A percentile compares a stretch with the other conserved stretches of the same genome.
Evolutionary conservation across 2,797 vertebrate genomes (phyloP).

Genomic region (Gymnopithys bicolor): DNA sequence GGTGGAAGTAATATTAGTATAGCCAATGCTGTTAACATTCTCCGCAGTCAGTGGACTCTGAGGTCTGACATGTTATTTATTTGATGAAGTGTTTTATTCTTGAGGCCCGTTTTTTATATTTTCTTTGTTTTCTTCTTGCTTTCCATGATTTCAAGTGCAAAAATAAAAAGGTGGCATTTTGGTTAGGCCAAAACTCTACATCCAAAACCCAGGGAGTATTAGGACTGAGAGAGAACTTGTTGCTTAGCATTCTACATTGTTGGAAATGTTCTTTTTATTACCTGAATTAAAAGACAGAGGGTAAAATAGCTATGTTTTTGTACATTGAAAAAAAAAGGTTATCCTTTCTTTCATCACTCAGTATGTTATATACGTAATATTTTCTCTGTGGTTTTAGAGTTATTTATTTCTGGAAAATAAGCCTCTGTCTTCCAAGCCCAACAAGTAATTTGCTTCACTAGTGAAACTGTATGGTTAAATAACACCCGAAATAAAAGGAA

Average conservation of each 20-base stretch:
- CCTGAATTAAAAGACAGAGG: background rate
- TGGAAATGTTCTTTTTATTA: background rate
- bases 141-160: conserved; percentile 1
- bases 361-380: background rate
- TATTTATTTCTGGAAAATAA: background rate
- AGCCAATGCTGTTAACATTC: conserved; percentile 49
- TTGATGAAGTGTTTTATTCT: conserved; percentile 70
- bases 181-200: background rate
- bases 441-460: background rate
- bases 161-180: conserved; percentile 8
- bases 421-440: background rate
- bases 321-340: background rate
- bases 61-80: conserved; percentile 67
- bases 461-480: background rate
- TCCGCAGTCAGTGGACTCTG: conserved; percentile 30
- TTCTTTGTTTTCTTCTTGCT: conserved; percentile 28
- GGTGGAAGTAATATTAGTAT: conserved; percentile 20
- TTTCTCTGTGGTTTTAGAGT: background rate
- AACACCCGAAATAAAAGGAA: background rate
- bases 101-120: conserved; percentile 23
- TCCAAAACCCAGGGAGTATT: background rate
- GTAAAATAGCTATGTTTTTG: background rate
- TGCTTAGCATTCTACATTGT: background rate
- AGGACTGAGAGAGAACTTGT: background rate
- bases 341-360: background rate